Evolutionary conservation across 2,888 invertebrate species (phyloP).

Genomic region (Thymelicus lineola): DNA sequence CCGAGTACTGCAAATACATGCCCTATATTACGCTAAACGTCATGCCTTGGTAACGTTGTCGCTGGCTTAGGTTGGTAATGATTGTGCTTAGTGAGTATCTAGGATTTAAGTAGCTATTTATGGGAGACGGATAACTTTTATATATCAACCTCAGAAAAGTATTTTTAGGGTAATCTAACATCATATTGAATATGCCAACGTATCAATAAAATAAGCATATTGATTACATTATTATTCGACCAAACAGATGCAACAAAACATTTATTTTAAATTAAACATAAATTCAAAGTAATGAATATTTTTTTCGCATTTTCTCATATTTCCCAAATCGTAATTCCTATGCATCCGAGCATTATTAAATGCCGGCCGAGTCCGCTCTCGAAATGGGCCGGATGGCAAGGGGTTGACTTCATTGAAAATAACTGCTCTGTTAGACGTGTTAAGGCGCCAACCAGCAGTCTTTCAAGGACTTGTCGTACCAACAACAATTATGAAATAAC

Average conservation of each 20-base stretch:
- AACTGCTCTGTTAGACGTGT: conserved; percentile 66
- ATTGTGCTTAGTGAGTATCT: no score
- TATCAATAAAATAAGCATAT: no score
- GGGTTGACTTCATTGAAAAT: conserved; percentile 64
- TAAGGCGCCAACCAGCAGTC: conserved; percentile 73
- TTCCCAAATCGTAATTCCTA: conserved; percentile 20
- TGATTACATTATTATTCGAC: no score
- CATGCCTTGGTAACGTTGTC: conserved; percentile 20
- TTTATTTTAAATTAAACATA: no score
- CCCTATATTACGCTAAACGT: conserved; percentile 53
- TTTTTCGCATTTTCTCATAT: conserved; percentile 1
- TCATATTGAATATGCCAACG: no score
- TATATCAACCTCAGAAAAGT: no score
- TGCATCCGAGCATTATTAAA: conserved; percentile 33
- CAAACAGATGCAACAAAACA: no score
- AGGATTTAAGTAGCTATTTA: no score
- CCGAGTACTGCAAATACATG: conserved; percentile 82
- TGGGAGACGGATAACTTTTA: no score
- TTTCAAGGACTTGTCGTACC: conserved; percentile 55
- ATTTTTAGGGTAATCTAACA: no score
- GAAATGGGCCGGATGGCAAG: conserved; percentile 38
- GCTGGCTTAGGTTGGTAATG: neutral
- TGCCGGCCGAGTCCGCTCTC: conserved; percentile 31
- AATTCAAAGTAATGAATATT: neutral
- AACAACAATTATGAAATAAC: neutral